phyloP scores from a whole-genome alignment of 1,140 invertebrate species.

The Listronotus oregonensis region DNA sequence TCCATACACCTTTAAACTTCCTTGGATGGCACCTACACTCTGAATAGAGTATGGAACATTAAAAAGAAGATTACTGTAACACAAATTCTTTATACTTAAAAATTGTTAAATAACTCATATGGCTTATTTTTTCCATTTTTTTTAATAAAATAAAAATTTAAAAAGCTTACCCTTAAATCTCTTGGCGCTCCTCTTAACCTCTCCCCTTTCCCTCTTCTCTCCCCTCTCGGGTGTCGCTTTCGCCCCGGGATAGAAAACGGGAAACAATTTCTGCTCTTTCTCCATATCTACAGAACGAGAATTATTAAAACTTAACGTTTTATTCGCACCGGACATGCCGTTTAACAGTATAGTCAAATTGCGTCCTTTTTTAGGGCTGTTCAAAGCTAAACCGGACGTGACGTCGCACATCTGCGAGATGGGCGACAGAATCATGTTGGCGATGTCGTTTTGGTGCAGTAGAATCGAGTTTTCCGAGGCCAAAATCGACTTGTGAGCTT shows the following conservation, averaged over 20 bases:
- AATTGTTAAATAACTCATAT: too few relatives aligned
- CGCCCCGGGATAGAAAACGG: slow-evolving; percentile 46
- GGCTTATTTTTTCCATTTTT: too few relatives aligned
- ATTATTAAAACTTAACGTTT: slow-evolving; percentile 24
- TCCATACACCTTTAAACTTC: too few relatives aligned
- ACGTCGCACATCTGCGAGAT: slow-evolving; percentile 61
- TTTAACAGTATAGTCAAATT: slow-evolving; percentile 44
- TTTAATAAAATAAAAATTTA: too few relatives aligned
- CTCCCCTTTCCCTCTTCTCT: slow-evolving; percentile 49
- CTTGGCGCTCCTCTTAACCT: slow-evolving; percentile 18
- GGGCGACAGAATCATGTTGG: slow-evolving; percentile 55
- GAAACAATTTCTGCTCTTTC: slow-evolving; percentile 46
- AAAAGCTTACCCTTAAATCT: slow-evolving; percentile 31
- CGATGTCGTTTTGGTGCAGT: slow-evolving; percentile 23
- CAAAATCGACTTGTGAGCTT: slow-evolving; percentile 38
- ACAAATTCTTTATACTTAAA: too few relatives aligned
- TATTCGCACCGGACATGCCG: slow-evolving; percentile 11
- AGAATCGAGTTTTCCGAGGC: slow-evolving; percentile 42
- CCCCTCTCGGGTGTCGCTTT: slow-evolving; percentile 15
- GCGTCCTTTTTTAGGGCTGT: slow-evolving; percentile 49
- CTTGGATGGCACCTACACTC: too few relatives aligned
- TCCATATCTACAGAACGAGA: slow-evolving; percentile 20
- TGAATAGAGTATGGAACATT: too few relatives aligned
- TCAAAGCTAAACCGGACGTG: slow-evolving; percentile 57
- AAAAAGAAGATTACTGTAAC: too few relatives aligned